Conservation (phyloP, 2,888 invertebrate genomes). For the Trachelus tabidus region DNA sequence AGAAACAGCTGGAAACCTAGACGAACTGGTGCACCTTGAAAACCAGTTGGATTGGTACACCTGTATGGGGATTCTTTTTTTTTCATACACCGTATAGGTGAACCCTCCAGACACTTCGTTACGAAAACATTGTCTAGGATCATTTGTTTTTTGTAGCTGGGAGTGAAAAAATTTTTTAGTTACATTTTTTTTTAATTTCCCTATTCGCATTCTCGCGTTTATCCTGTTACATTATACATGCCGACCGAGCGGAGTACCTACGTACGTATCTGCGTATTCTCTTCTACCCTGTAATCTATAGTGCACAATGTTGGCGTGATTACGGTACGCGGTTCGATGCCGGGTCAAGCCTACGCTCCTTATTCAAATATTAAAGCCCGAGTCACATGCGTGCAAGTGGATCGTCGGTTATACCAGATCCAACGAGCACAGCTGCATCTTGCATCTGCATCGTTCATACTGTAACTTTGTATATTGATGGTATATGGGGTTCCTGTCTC, state of each 20-base stretch:
- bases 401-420: background rate
- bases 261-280: background rate
- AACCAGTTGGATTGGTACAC: background rate
- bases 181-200: too few relatives aligned
- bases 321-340: slow-evolving; percentile 34
- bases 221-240: background rate
- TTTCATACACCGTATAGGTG: background rate
- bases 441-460: background rate
- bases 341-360: slow-evolving; percentile 48
- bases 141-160: too few relatives aligned
- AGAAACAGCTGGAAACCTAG: background rate
- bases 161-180: too few relatives aligned
- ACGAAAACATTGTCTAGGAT: too few relatives aligned
- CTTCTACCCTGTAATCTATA: slow-evolving; percentile 54
- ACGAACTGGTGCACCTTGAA: background rate
- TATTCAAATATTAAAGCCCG: slow-evolving; percentile 52
- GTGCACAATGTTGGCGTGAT: slow-evolving; percentile 55
- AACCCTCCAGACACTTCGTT: background rate
- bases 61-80: background rate
- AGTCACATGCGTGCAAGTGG: slow-evolving; percentile 9
- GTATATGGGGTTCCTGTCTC: background rate
- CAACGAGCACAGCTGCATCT: background rate
- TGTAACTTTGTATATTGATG: background rate
- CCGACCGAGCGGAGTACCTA: background rate
- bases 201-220: background rate